A percentile compares a stretch with the other conserved stretches of the same genome.
phyloP scores from a whole-genome alignment of 2,113 vertebrate species.

The Saccopteryx bilineata region DNA sequence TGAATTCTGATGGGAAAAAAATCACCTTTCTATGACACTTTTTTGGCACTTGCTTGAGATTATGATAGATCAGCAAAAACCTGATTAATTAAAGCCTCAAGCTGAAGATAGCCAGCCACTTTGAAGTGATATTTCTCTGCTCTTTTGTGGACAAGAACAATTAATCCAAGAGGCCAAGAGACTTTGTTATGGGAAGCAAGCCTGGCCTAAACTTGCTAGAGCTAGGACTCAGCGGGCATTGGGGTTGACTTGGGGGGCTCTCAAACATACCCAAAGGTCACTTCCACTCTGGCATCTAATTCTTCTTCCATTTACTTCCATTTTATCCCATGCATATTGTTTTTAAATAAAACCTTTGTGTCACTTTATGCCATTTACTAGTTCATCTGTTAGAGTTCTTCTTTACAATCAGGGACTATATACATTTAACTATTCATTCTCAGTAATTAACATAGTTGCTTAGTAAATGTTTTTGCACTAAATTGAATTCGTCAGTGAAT shows the following conservation, averaged over 20 bases:
- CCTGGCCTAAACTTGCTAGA: neutral
- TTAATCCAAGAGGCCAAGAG: neutral
- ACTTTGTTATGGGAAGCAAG: neutral
- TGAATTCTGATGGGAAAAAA: neutral
- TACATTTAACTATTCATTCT: neutral
- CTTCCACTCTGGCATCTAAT: neutral
- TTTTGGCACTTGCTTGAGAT: neutral
- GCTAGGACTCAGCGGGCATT: neutral
- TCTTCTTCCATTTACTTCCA: neutral
- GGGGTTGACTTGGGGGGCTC: neutral
- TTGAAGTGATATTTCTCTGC: neutral
- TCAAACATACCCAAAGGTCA: neutral
- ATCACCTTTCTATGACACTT: neutral
- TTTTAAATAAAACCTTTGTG: neutral
- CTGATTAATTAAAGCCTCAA: slow-evolving; percentile 42
- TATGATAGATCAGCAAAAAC: neutral
- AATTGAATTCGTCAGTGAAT: neutral
- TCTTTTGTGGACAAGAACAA: neutral
- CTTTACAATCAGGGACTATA: neutral
- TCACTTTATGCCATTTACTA: neutral
- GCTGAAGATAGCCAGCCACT: neutral
- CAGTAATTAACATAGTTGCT: neutral
- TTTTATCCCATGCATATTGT: neutral
- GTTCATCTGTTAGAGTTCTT: neutral
- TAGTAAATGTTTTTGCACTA: neutral